Conservation (phyloP, 2,113 vertebrate species). For the Heteronetta atricapilla region DNA sequence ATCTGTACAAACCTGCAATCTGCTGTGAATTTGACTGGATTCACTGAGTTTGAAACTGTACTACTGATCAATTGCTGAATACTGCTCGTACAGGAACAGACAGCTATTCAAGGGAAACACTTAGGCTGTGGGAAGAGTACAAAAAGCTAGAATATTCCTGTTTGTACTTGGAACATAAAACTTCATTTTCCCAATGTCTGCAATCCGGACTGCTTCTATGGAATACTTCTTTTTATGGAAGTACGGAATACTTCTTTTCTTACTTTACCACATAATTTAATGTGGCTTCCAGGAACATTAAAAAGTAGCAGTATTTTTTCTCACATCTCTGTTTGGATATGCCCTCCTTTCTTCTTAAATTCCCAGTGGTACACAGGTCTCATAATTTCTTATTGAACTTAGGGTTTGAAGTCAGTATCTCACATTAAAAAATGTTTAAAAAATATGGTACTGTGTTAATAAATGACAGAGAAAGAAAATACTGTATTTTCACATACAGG, state of each 20-base stretch:
- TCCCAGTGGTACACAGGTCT: neutral
- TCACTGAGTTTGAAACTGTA: neutral
- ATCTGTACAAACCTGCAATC: neutral
- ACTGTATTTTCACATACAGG: neutral
- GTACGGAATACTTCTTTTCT: neutral
- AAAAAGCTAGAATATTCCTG: neutral
- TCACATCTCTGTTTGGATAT: neutral
- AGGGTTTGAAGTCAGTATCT: conserved; percentile 38
- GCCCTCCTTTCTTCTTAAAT: neutral
- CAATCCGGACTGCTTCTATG: neutral
- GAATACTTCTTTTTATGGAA: neutral
- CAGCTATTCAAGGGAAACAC: neutral
- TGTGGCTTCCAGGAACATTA: neutral
- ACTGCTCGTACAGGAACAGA: neutral
- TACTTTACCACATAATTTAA: neutral
- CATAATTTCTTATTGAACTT: neutral
- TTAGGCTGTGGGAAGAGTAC: neutral
- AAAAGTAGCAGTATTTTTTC: neutral
- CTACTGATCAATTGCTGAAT: neutral
- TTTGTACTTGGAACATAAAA: neutral
- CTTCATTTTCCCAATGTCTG: neutral
- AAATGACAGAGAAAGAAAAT: neutral
- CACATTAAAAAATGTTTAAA: conserved; percentile 21
- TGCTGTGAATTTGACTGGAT: conserved; percentile 19
- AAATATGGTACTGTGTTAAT: neutral